phyloP scores from a whole-genome alignment of 2,797 vertebrate genomes.

The Eurystomus glaucurus region DNA sequence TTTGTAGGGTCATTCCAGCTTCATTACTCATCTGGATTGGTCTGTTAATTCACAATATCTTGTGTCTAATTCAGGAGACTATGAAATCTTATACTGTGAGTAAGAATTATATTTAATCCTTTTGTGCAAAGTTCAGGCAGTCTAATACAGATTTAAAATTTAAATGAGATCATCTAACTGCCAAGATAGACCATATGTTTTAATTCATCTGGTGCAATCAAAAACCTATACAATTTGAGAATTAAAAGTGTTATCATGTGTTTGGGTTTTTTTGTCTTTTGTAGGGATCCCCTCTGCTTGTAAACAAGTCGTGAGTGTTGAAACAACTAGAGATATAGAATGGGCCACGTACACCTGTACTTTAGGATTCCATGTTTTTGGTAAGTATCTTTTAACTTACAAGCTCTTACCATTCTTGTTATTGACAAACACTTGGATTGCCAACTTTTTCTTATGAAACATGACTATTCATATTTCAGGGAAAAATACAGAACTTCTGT shows the following conservation, averaged over 20 bases:
- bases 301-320: conserved; percentile 97
- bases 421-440: conserved; percentile 30
- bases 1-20: conserved; percentile 96
- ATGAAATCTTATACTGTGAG: conserved; percentile 99
- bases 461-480: conserved; percentile 47
- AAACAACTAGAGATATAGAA: conserved; percentile 93
- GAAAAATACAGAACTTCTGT: conserved; percentile 56
- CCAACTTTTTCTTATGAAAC: conserved; percentile 23
- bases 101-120: conserved; percentile 71
- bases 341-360: conserved; percentile 95
- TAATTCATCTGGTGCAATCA: conserved; percentile 51
- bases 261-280: not conserved
- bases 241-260: not conserved
- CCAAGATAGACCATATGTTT: conserved; percentile 55
- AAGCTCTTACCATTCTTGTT: not conserved
- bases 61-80: conserved; percentile 98
- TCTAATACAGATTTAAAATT: conserved; percentile 49
- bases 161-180: conserved; percentile 30
- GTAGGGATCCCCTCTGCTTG: conserved; percentile 97
- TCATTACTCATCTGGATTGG: conserved; percentile 99
- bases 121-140: conserved; percentile 31
- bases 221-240: conserved; percentile 7
- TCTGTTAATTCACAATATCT: conserved; percentile 96
- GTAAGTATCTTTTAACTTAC: conserved; percentile 79
- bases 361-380: conserved; percentile 96